Percentiles rank a stretch among this genome's conserved stretches.
phyloP scores from a whole-genome alignment of 37 sponge, comb jelly and placozoan species.

The Cliona cf. orientalis region DNA sequence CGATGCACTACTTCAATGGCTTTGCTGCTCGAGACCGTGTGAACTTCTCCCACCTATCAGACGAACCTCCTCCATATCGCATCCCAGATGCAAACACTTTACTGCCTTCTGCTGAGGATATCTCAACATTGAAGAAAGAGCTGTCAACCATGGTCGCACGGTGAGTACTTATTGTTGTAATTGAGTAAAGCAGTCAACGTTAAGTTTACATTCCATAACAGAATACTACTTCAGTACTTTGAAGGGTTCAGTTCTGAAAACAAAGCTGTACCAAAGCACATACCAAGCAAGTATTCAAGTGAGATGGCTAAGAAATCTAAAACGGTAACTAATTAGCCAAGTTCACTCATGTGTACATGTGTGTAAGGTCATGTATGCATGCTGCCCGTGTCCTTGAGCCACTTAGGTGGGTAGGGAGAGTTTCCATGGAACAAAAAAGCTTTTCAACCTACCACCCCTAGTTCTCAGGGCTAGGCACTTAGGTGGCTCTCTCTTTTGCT shows the following conservation, averaged over 20 bases:
- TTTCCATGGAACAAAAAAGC: too few species aligned
- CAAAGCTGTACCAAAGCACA: slow-evolving; percentile 8
- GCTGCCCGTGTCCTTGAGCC: too few species aligned
- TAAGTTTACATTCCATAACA: background rate
- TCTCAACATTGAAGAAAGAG: background rate
- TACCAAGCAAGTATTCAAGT: slow-evolving; percentile 18
- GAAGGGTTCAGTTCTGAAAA: slow-evolving; percentile 3
- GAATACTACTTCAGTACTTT: slow-evolving; percentile 13
- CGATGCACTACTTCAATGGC: slow-evolving; percentile 22
- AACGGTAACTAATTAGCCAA: background rate
- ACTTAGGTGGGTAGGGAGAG: too few species aligned
- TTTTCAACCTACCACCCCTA: too few species aligned
- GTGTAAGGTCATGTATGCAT: background rate
- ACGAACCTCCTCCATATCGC: background rate
- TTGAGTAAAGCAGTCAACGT: background rate
- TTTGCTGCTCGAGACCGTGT: slow-evolving; percentile 11
- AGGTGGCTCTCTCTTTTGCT: too few species aligned
- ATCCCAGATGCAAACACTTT: background rate
- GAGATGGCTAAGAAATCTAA: slow-evolving; percentile 20
- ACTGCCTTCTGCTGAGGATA: background rate
- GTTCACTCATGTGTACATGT: background rate
- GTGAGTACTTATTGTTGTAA: background rate
- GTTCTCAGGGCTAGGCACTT: too few species aligned
- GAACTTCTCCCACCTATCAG: background rate
- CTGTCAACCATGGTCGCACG: background rate